Base-by-base conservation (phyloP, 1,140 invertebrate species). In the Palaemon carinicauda region DNA sequence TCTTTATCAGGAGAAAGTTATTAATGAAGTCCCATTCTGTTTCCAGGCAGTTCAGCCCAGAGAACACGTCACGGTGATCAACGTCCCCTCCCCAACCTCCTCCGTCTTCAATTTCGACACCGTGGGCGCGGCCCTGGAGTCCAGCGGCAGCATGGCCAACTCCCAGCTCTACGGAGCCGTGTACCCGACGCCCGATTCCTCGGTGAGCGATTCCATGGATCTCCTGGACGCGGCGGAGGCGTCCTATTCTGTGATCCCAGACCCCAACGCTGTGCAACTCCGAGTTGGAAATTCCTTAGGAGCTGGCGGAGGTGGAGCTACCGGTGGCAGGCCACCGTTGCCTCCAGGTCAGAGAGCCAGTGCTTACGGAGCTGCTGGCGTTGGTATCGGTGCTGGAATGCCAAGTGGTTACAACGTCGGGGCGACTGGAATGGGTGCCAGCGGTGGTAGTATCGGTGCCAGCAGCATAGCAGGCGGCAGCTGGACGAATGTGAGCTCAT, bases 51-150 rank as follows among this genome's bases (percentile, higher is more conserved):
- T 33, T n/a, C 52, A 82, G 5, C 79, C 75, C 4, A 27, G 81
- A 15, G 88, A 85, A 29, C 88, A 89, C 79, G 89, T 89, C 51
- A 89, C 88, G 3, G 89, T 90, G 17, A 89, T 90, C 60, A 89
- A 54, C 65, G 89, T 89, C 0, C 77, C 88, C 0, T 84, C 80
- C 3, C 78, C 75, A 1, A 19, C 80, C 0, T 60, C 80, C 7
- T 74, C 85, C 41, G 86, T 89, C 7, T 89, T 89, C 85, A 87
- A 51, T 77, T 89, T 89, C 33, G 88, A 89, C n/a, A 84, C 56
- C 14, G 84, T 89, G 0, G 86, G 85, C 0, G 88, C 86, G 12
- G 88, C 80, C 1, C 33, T 89, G 78, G 88, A 89, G 77, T 87
- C 85, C 53, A 89, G 88, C 69, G 88, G 86, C 7, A 73, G 56